Base-by-base conservation (phyloP, 35 echinoderm and acorn worm species). In the Apostichopus californicus region DNA sequence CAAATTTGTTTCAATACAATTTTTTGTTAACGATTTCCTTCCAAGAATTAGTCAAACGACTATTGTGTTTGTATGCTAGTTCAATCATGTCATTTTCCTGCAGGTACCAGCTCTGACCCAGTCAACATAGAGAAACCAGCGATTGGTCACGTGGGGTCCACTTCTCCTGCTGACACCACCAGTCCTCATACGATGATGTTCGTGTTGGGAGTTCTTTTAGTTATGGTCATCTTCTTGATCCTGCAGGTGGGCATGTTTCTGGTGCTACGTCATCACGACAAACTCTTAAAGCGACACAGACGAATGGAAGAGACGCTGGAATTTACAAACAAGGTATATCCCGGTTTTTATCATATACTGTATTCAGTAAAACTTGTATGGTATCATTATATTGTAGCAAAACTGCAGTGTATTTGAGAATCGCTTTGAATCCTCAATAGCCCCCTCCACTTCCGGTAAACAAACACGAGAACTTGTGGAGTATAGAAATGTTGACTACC, bases 181-280 rank as follows among this genome's bases (percentile, higher is more conserved):
- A 58, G 20, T 57, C 8, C 22, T 1, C 7, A 28, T 46, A 18
- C 15, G 3, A 23, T 24, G 8, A 24, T 57, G 81, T 84, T 84
- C 9, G 81, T 84, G 12, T 1, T 57, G 10, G 81, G 53, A 14
- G 53, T 58, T 3, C 81, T 84, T 14, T 54, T 84, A 9, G 81
- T 84, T 5, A 55, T 84, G n/a, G 81, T 11, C 54, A 59, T 84
- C 81, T 84, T 84, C 18, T 21, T 84, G 55, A 14, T 84, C 5
- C 55, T 84, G 0, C 81, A 84, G 5, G 22, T 84, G 5, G 81
- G 8, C 12, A 84, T 84, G 81, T 84, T 84, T 46, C 18, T 84
- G 2, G 57, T 84, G 3, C 14, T 84, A 57, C 81, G 81, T 84
- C 81, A 84, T 57, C 81, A 84, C 81, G 81, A 84, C 54, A 84